These are phyloP conservation scores for Brachirus orientalis DNA, from an alignment of 2,113 vertebrate genomes.

Conservation along the genomic window DNA sequence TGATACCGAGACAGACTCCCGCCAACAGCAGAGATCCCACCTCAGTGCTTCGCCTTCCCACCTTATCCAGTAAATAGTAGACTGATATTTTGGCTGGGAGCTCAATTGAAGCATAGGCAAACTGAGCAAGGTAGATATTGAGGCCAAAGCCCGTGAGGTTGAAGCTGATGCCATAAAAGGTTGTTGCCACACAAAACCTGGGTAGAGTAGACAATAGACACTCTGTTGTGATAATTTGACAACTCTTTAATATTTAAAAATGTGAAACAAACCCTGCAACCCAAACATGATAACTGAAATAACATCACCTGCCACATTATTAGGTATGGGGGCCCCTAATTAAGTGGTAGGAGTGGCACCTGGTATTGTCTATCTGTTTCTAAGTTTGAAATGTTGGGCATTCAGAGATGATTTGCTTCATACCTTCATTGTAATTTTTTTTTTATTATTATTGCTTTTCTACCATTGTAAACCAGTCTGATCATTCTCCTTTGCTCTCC, in stretches of 20 bases:
- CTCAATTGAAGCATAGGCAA: conserved; percentile 73
- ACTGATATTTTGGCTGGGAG: conserved; percentile 73
- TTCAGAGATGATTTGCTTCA: too few species aligned
- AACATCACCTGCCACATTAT: too few species aligned
- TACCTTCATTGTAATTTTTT: too few species aligned
- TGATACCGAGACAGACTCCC: conserved; percentile 73
- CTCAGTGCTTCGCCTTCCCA: conserved; percentile 67
- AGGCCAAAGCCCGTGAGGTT: conserved; percentile 79
- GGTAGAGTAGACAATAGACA: not conserved
- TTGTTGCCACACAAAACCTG: conserved; percentile 76
- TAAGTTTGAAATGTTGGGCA: too few species aligned
- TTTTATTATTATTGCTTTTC: too few species aligned
- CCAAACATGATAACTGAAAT: too few species aligned
- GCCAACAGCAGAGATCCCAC: conserved; percentile 54
- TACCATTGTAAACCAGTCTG: too few species aligned
- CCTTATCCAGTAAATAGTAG: conserved; percentile 73
- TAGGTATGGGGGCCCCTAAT: too few species aligned
- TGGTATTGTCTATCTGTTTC: too few species aligned
- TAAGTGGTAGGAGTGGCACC: too few species aligned
- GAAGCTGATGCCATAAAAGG: conserved; percentile 81
- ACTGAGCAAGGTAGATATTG: conserved; percentile 80
- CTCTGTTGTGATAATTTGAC: not conserved
- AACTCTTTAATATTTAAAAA: too few species aligned
- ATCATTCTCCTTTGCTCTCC: too few species aligned
- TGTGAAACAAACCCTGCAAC: not conserved